Base-by-base conservation (phyloP, 53 echinoderm and acorn worm species). In the Holothuria leucospilota region DNA sequence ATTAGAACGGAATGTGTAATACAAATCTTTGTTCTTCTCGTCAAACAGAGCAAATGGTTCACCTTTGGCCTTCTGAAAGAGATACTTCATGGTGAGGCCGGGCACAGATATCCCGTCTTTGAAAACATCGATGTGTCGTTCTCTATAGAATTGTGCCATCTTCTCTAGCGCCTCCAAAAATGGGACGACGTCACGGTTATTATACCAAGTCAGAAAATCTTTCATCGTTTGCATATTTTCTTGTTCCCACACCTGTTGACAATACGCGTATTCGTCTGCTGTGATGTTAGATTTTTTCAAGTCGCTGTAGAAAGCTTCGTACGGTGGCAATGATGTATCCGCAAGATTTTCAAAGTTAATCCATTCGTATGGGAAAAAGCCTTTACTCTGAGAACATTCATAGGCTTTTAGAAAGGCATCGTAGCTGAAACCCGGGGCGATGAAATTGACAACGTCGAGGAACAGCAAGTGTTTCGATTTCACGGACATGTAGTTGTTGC, bases 311-410 rank as follows among this genome's bases (percentile, higher is more conserved):
- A 34, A 34, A 34, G 3, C 34, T 34, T 34, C 34, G 81, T 72
- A 0, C 0, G 86, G 71, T 12, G 85, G 90, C 0, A 90, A 40
- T 41, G 39, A 23, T 13, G 66, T 30, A 2, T 39, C 24, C 13
- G 71, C 25, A 4, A 90, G 39, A 24, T 90, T 90, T 26, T 71
- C 20, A 14, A 56, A 23, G 25, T 81, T 70, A 23, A 90, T 27
- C 90, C 90, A 91, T n/a, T 87, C 87, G 64, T 87, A 91, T 0
- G 87, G 87, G n/a, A n/a, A 87, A 30, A 68, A 91, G 6, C 87
- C 91, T 28, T 88, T 91, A 16, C 39, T 18, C 30, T 58, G 59
- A 7, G 58, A 53, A 63, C 71, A 78, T 34, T 85, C 88, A 30
- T 85, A 88, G 7, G 92, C 92, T 51, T n/a, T n/a, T 88, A 88